Base-by-base conservation (phyloP, 2,888 invertebrate species). In the Steromphala cineraria region DNA sequence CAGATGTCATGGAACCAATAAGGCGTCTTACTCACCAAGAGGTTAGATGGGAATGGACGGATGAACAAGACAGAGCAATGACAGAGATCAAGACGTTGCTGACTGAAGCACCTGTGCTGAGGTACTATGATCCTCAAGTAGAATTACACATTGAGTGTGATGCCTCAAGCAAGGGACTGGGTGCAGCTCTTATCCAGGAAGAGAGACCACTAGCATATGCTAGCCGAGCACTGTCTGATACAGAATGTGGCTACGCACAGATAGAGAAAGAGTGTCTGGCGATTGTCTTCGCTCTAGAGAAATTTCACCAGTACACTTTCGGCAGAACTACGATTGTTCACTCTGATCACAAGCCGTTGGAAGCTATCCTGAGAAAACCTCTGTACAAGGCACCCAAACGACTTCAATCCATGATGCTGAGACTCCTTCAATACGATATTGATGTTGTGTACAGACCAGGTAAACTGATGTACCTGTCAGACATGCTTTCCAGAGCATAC, bases 221-320 rank as follows among this genome's bases (percentile, higher is more conserved):
- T 1, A 78, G 81, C 8, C 67, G 85, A 46, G 78, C 87, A 8
- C 75, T 86, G 19, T 86, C 83, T 4, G 75, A 75, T 36, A 82
- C 83, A n/a, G n/a, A n/a, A n/a, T n/a, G n/a, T n/a, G n/a, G n/a
- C n/a, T n/a, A n/a, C n/a, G n/a, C n/a, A n/a, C 85, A 88, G 53
- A 87, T 88, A 10, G 87, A 89, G 77, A 86, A 87, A 55, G 89
- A 87, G 62, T 52, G 82, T 4, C 76, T 87, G 0, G 81, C 85
- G 0, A 77, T 89, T 10, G 83, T 84, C 10, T 87, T 83, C 28
- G 81, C 80, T 8, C 56, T 81, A 2, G 80, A 83, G 67, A 84
- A 81, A 24, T 89, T 86, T 71, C 80, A 86, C 67, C 75, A 82
- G 15, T 86, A 85, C 75, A 81, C 78, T 1, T 88, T 83, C 74